A percentile compares a stretch with the other conserved stretches of the same genome.
These are phyloP conservation scores for Paraplagusia blochii DNA, from an alignment of 2,113 vertebrate species.

Conservation along the genomic window DNA sequence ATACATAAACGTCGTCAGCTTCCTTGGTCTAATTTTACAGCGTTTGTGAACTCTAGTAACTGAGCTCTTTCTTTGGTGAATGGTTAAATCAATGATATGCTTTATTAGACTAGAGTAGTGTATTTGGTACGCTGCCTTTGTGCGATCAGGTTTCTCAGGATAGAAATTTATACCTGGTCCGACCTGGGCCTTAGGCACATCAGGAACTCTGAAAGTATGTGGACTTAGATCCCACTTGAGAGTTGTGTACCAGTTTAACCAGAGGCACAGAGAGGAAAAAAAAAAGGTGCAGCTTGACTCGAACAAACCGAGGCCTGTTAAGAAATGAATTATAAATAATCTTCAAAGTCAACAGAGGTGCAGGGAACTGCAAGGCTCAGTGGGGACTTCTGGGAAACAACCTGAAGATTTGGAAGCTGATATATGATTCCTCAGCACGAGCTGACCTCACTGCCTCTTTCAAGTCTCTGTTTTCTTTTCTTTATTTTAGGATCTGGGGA, in stretches of 20 bases:
- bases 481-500: slow-evolving; percentile 27
- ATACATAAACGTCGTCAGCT: no score
- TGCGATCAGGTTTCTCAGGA: no score
- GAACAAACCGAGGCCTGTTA: slow-evolving; percentile 49
- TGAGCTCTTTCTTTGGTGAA: no score
- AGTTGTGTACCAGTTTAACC: slow-evolving; percentile 32
- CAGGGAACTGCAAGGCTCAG: slow-evolving; percentile 20
- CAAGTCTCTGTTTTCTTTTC: slow-evolving; percentile 60
- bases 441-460: slow-evolving; percentile 46
- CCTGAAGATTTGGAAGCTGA: slow-evolving; percentile 46
- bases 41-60: no score
- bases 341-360: slow-evolving; percentile 61
- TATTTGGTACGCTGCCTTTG: no score
- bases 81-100: no score
- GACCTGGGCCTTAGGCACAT: not conserved
- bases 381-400: slow-evolving; percentile 41
- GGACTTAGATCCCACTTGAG: slow-evolving; percentile 15
- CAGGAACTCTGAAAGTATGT: slow-evolving; percentile 16
- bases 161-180: no score
- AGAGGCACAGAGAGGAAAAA: slow-evolving; percentile 6
- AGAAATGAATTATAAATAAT: slow-evolving; percentile 64
- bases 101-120: no score
- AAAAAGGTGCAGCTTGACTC: slow-evolving; percentile 45
- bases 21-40: no score
- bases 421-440: slow-evolving; percentile 40